These are phyloP conservation scores for Ochropleura plecta DNA, from an alignment of 2,888 invertebrate genomes.

Conservation along the genomic window DNA sequence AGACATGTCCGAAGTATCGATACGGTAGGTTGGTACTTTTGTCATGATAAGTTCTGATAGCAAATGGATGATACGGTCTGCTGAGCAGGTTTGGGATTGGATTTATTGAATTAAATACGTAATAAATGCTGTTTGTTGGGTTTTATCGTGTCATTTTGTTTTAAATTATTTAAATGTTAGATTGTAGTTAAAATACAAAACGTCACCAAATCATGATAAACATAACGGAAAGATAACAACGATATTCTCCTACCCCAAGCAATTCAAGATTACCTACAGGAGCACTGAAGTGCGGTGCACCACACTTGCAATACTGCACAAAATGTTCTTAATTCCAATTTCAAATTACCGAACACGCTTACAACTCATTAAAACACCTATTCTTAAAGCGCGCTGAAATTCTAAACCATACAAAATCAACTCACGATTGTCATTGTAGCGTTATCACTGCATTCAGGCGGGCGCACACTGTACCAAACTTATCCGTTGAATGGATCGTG, in stretches of 20 bases:
- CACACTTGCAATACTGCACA: constrained; percentile 30
- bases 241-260: constrained; percentile 13
- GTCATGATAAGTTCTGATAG: constrained; percentile 76
- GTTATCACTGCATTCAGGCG: constrained; percentile 85
- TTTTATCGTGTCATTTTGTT: neutral
- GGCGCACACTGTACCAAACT: constrained; percentile 84
- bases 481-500: constrained; percentile 87
- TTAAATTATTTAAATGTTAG: no score
- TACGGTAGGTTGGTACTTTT: constrained; percentile 69
- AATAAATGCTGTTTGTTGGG: constrained; percentile 2
- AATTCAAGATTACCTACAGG: neutral
- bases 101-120: constrained; percentile 27
- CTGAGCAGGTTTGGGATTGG: constrained; percentile 16
- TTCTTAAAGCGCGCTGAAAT: constrained; percentile 55
- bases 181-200: no score
- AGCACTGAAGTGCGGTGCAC: neutral
- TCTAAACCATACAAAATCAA: constrained; percentile 71
- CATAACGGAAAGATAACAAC: neutral
- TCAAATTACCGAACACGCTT: constrained; percentile 42
- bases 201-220: neutral
- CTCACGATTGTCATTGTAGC: constrained; percentile 82
- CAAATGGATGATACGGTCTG: constrained; percentile 60
- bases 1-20: constrained; percentile 71
- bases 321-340: constrained; percentile 29
- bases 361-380: constrained; percentile 61